Conservation (phyloP, 2,888 invertebrate species). For the Scaptomyza reducta region DNA sequence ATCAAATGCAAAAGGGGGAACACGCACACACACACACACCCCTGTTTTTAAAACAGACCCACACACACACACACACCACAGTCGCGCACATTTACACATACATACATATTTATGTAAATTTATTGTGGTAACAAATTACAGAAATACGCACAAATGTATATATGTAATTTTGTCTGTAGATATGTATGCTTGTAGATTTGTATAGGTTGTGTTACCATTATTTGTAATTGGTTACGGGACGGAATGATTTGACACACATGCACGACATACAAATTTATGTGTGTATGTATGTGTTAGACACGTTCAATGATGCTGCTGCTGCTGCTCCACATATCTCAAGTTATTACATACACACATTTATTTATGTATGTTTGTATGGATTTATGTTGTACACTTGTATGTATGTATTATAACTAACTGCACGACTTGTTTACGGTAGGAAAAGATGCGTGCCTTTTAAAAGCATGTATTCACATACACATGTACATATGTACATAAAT, state of each 20-base stretch:
- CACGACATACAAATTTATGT: conserved; percentile 18
- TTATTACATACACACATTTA: conserved; percentile 3
- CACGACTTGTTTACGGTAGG: conserved; percentile 47
- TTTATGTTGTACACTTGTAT: conserved; percentile 3
- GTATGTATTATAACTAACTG: conserved; percentile 19
- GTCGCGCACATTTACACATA: neutral
- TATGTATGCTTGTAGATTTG: conserved; percentile 15
- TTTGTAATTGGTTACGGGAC: conserved; percentile 31
- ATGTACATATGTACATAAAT: conserved; percentile 11
- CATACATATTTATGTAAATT: conserved; percentile 27
- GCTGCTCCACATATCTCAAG: conserved; percentile 30
- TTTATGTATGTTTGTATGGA: conserved; percentile 8
- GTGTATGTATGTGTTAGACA: conserved; percentile 7
- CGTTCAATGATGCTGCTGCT: conserved; percentile 15
- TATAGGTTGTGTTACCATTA: conserved; percentile 29
- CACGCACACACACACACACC: conserved; percentile 27
- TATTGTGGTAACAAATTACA: conserved; percentile 25
- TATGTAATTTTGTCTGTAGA: conserved; percentile 13
- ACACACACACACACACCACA: conserved; percentile 4
- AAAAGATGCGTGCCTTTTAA: conserved; percentile 42
- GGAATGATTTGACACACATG: conserved; percentile 31
- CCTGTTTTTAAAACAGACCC: conserved; percentile 24
- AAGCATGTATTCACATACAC: conserved; percentile 15
- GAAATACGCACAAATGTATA: conserved; percentile 21
- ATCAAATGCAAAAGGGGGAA: conserved; percentile 15